Conservation (phyloP, 2,888 invertebrate genomes). For the Brachynemurus nebulosus region DNA sequence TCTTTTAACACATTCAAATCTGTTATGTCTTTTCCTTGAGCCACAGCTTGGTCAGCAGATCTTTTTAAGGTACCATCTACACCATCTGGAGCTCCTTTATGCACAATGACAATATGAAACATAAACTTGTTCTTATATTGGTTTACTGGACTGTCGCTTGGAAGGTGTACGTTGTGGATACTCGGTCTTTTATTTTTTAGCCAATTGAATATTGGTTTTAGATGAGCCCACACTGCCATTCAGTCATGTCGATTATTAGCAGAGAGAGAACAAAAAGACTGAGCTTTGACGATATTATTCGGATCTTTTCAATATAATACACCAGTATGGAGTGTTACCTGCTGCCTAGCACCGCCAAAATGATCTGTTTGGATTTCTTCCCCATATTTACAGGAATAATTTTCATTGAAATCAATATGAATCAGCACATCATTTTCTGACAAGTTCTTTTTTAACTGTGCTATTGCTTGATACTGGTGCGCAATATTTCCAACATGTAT, state of each 20-base stretch:
- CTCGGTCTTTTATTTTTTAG: neutral
- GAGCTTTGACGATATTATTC: neutral
- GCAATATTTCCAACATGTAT: slow-evolving; percentile 12
- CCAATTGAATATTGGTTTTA: slow-evolving; percentile 9
- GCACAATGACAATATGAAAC: slow-evolving; percentile 3
- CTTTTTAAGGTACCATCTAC: slow-evolving; percentile 26
- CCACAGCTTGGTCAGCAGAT: slow-evolving; percentile 21
- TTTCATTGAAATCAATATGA: slow-evolving; percentile 11
- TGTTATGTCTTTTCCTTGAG: slow-evolving; percentile 18
- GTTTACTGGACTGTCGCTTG: slow-evolving; percentile 5
- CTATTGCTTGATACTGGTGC: slow-evolving; percentile 14
- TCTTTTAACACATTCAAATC: slow-evolving; percentile 17
- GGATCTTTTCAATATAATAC: slow-evolving; percentile 9
- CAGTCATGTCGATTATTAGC: slow-evolving; percentile 15
- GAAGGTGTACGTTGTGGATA: neutral
- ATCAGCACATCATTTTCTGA: slow-evolving; percentile 13
- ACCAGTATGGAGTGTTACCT: slow-evolving; percentile 12
- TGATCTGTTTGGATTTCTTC: slow-evolving; percentile 18
- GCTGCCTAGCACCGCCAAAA: slow-evolving; percentile 17
- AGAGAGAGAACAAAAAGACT: slow-evolving; percentile 12
- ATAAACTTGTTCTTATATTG: slow-evolving; percentile 12
- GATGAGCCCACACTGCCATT: slow-evolving; percentile 16
- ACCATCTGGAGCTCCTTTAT: slow-evolving; percentile 26
- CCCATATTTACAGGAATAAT: slow-evolving; percentile 9
- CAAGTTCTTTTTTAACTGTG: slow-evolving; percentile 14